Base-by-base conservation (phyloP, 2,888 invertebrate species). In the Chrysolina oricalcia region DNA sequence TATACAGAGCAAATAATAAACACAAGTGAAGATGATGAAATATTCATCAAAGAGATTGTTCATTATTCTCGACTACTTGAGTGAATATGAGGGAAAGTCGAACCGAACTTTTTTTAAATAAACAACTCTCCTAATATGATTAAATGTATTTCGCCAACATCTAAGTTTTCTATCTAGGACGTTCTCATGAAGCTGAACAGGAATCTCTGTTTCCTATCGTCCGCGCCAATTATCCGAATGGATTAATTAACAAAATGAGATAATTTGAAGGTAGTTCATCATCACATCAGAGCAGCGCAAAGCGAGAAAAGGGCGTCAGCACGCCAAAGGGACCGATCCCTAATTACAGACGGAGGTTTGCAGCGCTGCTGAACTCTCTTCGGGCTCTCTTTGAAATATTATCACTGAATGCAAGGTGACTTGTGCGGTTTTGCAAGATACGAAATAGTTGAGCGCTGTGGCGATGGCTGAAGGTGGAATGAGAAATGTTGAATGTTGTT, bases 251-350 rank as follows among this genome's bases (percentile, higher is more conserved):
- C 73, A 53, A 73, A 76, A 78, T 72, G 73, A 71, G 73, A 74
- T 80, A 80, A 80, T 80, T 80, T 80, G 70, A 78, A 76, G 76
- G 78, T 74, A 78, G 76, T 76, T 74, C 76, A 74, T 79, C 77
- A 76, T 69, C 72, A 74, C 74, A 76, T 74, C 70, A 74, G 72
- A 71, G 65, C 40, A 69, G 73, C 68, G 75, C 74, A 74, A 65
- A 74, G 79, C 70, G 79, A 76, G 77, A 75, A 79, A 74, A 73
- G 72, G 80, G 76, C 76, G 77, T 75, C 72, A 48, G 70, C 73
- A 41, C 62, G 76, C 77, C 71, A 69, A 77, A 77, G 79, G 79
- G 77, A 80, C 72, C 50, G 72, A 65, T 73, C 21, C 68, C 76
- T 80, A 80, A 80, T 80, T 80, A 80, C 75, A 77, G 73, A 78